Percentiles rank a stretch among this genome's conserved stretches.
Conservation (phyloP, 2,113 vertebrate species). For the Oncorhynchus clarkii region DNA sequence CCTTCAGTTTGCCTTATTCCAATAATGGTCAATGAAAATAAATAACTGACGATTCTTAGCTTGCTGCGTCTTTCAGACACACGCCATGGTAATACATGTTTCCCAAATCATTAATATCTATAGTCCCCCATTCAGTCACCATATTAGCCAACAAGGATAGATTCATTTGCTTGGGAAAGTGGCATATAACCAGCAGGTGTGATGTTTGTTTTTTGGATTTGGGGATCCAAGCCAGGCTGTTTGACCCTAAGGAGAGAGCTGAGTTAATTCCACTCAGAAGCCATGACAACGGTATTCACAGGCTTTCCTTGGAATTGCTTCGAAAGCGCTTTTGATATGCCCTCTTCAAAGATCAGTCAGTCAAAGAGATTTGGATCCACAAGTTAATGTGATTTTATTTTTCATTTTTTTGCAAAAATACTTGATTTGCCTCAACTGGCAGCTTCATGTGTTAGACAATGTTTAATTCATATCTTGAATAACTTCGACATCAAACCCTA, state of each 20-base stretch:
- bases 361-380: neutral
- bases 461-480: no score
- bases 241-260: constrained; percentile 24
- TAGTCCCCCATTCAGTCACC: neutral
- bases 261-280: constrained; percentile 30
- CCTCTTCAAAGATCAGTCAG: constrained; percentile 7
- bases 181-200: constrained; percentile 35
- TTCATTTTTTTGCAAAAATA: no score
- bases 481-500: neutral
- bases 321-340: constrained; percentile 33
- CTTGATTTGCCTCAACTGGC: no score
- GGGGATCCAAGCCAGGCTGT: constrained; percentile 14
- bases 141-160: constrained; percentile 1
- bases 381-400: no score
- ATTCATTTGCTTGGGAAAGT: constrained; percentile 31
- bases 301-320: constrained; percentile 41
- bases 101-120: constrained; percentile 2
- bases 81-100: neutral
- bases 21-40: constrained; percentile 38
- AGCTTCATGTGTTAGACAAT: no score
- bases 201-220: constrained; percentile 41
- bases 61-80: neutral
- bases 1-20: constrained; percentile 21
- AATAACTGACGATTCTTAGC: neutral
- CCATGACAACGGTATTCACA: constrained; percentile 50